Evolutionary conservation across 2,888 invertebrate genomes (phyloP).

Genomic region (Synanthedon tipuliformis): DNA sequence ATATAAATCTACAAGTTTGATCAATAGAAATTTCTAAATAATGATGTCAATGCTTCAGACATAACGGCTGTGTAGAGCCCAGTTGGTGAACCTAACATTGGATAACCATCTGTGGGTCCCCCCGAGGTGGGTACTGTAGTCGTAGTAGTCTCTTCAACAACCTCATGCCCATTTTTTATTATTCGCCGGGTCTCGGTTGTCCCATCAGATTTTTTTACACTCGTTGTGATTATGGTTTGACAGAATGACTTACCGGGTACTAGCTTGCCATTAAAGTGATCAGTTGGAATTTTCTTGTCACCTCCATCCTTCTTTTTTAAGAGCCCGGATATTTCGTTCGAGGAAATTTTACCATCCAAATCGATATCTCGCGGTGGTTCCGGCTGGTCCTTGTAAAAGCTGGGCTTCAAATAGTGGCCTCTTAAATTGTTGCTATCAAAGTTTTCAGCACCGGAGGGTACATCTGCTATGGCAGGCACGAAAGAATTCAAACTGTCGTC

Average conservation of each 20-base stretch:
- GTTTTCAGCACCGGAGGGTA: slow-evolving; percentile 19
- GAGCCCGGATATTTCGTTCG: slow-evolving; percentile 52
- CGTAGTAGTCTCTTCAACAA: slow-evolving; percentile 47
- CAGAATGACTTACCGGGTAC: slow-evolving; percentile 50
- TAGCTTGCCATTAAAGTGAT: slow-evolving; percentile 35
- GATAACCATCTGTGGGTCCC: slow-evolving; percentile 9
- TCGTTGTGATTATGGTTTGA: slow-evolving; percentile 56
- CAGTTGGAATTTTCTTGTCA: slow-evolving; percentile 10
- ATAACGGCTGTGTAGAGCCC: slow-evolving; percentile 17
- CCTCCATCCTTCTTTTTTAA: slow-evolving; percentile 37
- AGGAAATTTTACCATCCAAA: slow-evolving; percentile 56
- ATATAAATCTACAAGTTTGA: not conserved
- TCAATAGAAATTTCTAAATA: slow-evolving; percentile 44
- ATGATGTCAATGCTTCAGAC: slow-evolving; percentile 22
- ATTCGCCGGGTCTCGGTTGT: slow-evolving; percentile 50
- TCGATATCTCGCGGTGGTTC: slow-evolving; percentile 38
- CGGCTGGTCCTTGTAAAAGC: slow-evolving; percentile 30
- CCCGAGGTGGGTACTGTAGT: slow-evolving; percentile 21
- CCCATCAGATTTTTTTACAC: slow-evolving; percentile 53
- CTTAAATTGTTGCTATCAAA: slow-evolving; percentile 36
- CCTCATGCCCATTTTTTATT: slow-evolving; percentile 50
- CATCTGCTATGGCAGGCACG: slow-evolving; percentile 6
- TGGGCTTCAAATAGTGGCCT: slow-evolving; percentile 58
- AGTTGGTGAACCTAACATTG: slow-evolving; percentile 7
- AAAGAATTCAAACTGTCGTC: slow-evolving; percentile 19